Conservation (phyloP, 2,888 invertebrate genomes). For the Eristalis pertinax region DNA sequence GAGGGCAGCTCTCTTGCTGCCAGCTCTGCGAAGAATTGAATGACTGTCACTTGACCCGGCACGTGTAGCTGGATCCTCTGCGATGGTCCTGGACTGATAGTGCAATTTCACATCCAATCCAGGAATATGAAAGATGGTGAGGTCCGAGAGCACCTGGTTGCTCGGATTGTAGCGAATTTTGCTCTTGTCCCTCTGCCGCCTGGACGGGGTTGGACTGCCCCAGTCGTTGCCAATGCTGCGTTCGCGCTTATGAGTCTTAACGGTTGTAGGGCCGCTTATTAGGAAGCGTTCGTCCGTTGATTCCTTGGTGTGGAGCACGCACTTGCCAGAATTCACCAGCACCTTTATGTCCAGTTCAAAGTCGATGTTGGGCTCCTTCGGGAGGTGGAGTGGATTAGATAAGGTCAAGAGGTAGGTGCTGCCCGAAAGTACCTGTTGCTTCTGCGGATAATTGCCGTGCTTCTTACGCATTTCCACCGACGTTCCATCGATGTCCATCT, state of each 20-base stretch:
- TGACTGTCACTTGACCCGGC: slow-evolving; percentile 76
- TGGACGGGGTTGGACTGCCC: slow-evolving; percentile 83
- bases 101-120: slow-evolving; percentile 94
- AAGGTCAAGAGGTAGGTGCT: too few relatives aligned
- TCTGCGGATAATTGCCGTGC: slow-evolving; percentile 78
- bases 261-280: slow-evolving; percentile 79
- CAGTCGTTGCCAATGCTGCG: slow-evolving; percentile 81
- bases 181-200: slow-evolving; percentile 80
- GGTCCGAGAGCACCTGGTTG: slow-evolving; percentile 85
- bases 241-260: slow-evolving; percentile 79
- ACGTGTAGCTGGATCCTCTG: slow-evolving; percentile 83
- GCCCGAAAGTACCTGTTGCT: slow-evolving; percentile 75
- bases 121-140: slow-evolving; percentile 95
- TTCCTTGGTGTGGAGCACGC: slow-evolving; percentile 96
- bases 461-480: slow-evolving; percentile 85
- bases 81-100: slow-evolving; percentile 89
- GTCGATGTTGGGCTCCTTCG: slow-evolving; percentile 94
- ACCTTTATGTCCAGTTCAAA: slow-evolving; percentile 98
- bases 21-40: slow-evolving; percentile 82
- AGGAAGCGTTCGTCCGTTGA: slow-evolving; percentile 85
- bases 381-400: slow-evolving; percentile 74
- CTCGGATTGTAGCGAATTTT: slow-evolving; percentile 80
- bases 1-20: slow-evolving; percentile 92
- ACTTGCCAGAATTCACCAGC: slow-evolving; percentile 97
- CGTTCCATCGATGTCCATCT: slow-evolving; percentile 85